Base-by-base conservation (phyloP, 2,113 vertebrate genomes). In the Sinocyclocheilus rhinocerous region DNA sequence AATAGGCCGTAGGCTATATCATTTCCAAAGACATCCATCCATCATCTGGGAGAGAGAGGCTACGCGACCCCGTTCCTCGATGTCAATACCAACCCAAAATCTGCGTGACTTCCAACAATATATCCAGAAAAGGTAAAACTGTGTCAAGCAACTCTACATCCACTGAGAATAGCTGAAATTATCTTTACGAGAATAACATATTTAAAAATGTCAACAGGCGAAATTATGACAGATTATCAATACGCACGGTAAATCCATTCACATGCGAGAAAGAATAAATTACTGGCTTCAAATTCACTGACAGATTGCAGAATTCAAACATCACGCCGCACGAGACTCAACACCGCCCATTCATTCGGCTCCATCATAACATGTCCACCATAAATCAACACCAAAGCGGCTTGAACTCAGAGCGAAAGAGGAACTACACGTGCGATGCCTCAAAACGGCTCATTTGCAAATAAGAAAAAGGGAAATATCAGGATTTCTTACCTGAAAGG, bases 401-500 rank as follows among this genome's bases (percentile, higher is more conserved):
- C 45, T 45, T 7, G 24, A 83, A 45, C 26, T 82, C 70, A 4
- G 16, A 18, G 1, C 24, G 24, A 89, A 50, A 42, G 10, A 29
- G 36, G 1, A 75, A n/a, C 59, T 24, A 11, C 42, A 52, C 42
- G 26, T 15, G 42, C 65, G 63, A 78, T 33, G 50, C 4, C n/a
- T 26, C 63, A 22, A 77, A 24, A 45, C 78, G 4, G 1, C 6
- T 36, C 67, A 7, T 18, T 69, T 73, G 4, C 15, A 52, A 67
- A 22, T 9, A 29, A 45, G 20, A 45, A 57, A 78, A 29, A 16
- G 59, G 4, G 18, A 15, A 76, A 5, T 18, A 89, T 76, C 33
- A 15, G 9, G 42, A 89, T 88, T 85, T 93, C 93, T 89, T 94
- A 95, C 94, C 95, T 95, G 94, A 90, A 89, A 91, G 89, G 84